A percentile compares a stretch with the other conserved stretches of the same genome.
Evolutionary conservation across 1,140 invertebrate genomes (phyloP).

Genomic region (Anastatus disparis): DNA sequence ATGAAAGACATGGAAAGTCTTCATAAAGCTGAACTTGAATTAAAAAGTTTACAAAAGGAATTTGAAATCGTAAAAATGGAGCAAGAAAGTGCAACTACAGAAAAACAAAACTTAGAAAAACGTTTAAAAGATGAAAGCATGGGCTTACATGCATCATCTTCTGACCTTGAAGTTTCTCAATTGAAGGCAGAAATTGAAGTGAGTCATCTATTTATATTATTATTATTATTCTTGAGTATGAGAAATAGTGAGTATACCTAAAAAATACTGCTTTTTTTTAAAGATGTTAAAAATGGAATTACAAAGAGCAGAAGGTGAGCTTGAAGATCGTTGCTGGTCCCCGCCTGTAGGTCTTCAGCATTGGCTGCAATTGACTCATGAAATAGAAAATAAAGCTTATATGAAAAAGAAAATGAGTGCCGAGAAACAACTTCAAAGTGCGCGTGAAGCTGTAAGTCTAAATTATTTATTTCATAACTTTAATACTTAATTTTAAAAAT

Average conservation of each 20-base stretch:
- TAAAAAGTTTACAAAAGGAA: slow-evolving; percentile 77
- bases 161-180: slow-evolving; percentile 83
- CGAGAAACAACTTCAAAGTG: slow-evolving; percentile 86
- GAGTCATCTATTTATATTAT: slow-evolving; percentile 41
- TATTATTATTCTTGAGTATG: background rate
- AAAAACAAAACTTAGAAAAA: slow-evolving; percentile 85
- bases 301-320: slow-evolving; percentile 85
- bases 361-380: slow-evolving; percentile 94
- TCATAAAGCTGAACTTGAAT: slow-evolving; percentile 86
- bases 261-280: too few species aligned
- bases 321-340: slow-evolving; percentile 88
- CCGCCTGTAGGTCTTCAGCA: slow-evolving; percentile 88
- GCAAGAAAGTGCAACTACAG: slow-evolving; percentile 81
- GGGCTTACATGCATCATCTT: slow-evolving; percentile 76
- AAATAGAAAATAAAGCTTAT: slow-evolving; percentile 90
- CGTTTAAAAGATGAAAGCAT: slow-evolving; percentile 77
- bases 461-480: background rate
- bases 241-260: too few species aligned
- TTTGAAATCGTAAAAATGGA: slow-evolving; percentile 72
- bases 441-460: slow-evolving; percentile 84
- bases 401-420: slow-evolving; percentile 86
- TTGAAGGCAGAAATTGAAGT: slow-evolving; percentile 86
- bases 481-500: too few species aligned
- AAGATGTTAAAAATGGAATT: slow-evolving; percentile 84
- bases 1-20: slow-evolving; percentile 93